Evolutionary conservation across 2,888 invertebrate genomes (phyloP), one percentile per base, ranked within the genome.

Genomic region (Brenthis ino): DNA sequence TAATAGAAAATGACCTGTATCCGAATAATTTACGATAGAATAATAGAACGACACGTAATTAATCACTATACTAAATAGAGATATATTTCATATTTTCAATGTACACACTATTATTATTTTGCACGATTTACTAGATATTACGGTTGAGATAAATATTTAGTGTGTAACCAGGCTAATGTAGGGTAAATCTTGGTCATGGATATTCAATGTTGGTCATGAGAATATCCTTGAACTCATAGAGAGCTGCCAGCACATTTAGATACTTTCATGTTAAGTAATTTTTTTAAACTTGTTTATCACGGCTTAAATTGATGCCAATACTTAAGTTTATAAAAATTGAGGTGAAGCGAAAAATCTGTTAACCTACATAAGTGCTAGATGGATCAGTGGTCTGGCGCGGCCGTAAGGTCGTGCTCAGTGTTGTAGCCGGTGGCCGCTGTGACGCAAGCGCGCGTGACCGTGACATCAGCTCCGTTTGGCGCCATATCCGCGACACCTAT

Each of bases 371-470:
- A 56, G 16, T 50, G 51, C 56, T 68, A 61, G 68, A 68, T 68
- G 67, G 58, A 58, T 70, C 63, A 70, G 55, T 67, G 53, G 65
- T 37, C 48, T 37, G 57, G 37, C 51, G 61, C 28, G 67, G 50
- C 53, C 43, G 60, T 68, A 64, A 68, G 71, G 71, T 69, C 71
- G 61, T 64, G 68, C 57, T 63, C 64, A 69, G 43, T 50, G 56
- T 60, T 61, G 67, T 57, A 70, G 64, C 63, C 61, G 50, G 67
- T 67, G 67, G 57, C 65, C 65, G 65, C 64, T 63, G 70, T 68
- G 88, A 89, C 85, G 88, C 85, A 89, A 88, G 78, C 75, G 83
- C 82, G 83, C 86, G 86, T 87, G 90, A 86, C 89, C 89, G 81
- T 90, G 89, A 89, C 89, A 88, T 81, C 86, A 78, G 78, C 73